Evolutionary conservation across 2,797 vertebrate genomes (phyloP).

Genomic region (Micromesistius poutassou): DNA sequence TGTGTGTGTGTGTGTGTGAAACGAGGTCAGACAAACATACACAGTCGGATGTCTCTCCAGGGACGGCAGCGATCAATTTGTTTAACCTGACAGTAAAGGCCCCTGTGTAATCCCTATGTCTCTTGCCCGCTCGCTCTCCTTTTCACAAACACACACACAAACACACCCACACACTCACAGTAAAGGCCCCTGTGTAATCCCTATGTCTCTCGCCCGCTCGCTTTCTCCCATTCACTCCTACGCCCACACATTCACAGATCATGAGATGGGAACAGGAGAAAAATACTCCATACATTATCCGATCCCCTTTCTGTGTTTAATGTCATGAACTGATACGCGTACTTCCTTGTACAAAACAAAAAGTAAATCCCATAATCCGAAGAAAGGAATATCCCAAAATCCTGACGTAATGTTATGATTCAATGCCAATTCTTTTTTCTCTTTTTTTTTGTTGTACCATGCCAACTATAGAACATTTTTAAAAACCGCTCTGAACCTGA

Average conservation of each 20-base stretch:
- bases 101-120: not conserved
- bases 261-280: not conserved
- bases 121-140: not conserved
- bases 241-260: not conserved
- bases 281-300: too few relatives aligned
- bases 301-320: too few relatives aligned
- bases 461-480: too few relatives aligned
- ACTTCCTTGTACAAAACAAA: too few relatives aligned
- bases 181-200: not conserved
- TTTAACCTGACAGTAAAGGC: slow-evolving; percentile 8
- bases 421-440: not conserved
- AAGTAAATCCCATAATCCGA: not conserved
- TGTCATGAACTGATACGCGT: too few relatives aligned
- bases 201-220: not conserved
- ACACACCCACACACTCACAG: not conserved
- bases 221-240: not conserved
- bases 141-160: not conserved
- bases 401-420: too few relatives aligned
- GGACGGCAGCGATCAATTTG: not conserved
- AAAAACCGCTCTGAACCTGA: not conserved
- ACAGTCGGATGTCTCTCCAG: slow-evolving; percentile 6
- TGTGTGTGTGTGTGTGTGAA: slow-evolving; percentile 14
- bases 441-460: not conserved
- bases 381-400: too few relatives aligned
- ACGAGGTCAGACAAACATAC: not conserved